Evolutionary conservation across 2,888 invertebrate genomes (phyloP).

Genomic region (Hoplodrina ambigua): DNA sequence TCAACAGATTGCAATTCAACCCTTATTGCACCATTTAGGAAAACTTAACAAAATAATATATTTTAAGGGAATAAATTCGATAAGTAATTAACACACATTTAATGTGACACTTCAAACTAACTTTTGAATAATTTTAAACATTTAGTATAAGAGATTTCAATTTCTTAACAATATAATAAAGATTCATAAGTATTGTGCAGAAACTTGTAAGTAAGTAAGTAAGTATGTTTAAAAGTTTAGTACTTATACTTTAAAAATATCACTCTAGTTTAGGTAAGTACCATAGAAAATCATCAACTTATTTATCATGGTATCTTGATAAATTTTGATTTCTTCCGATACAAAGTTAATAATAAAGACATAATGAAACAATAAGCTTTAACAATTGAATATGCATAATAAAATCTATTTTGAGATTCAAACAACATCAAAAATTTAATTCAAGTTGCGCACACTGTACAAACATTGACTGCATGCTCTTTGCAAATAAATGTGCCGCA

Average conservation of each 20-base stretch:
- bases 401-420: conserved; percentile 18
- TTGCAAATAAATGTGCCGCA: conserved; percentile 82
- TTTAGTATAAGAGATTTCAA: not conserved
- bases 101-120: conserved; percentile 54
- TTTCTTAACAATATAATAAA: conserved; percentile 5
- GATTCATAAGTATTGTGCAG: not conserved
- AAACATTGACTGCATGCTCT: conserved; percentile 80
- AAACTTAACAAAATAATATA: not conserved
- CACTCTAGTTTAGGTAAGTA: not conserved
- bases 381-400: conserved; percentile 19
- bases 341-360: conserved; percentile 2
- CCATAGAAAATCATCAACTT: not conserved
- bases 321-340: conserved; percentile 2
- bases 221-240: not conserved
- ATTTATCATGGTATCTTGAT: not conserved
- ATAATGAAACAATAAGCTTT: conserved; percentile 9
- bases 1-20: not conserved
- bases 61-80: not conserved
- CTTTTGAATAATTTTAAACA: not conserved
- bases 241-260: not conserved
- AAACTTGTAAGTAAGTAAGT: not conserved
- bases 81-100: conserved; percentile 12
- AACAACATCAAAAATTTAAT: conserved; percentile 23
- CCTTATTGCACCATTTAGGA: not conserved
- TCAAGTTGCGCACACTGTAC: conserved; percentile 73